Conservation (phyloP, 1,140 invertebrate genomes). For the Camponotus floridanus region DNA sequence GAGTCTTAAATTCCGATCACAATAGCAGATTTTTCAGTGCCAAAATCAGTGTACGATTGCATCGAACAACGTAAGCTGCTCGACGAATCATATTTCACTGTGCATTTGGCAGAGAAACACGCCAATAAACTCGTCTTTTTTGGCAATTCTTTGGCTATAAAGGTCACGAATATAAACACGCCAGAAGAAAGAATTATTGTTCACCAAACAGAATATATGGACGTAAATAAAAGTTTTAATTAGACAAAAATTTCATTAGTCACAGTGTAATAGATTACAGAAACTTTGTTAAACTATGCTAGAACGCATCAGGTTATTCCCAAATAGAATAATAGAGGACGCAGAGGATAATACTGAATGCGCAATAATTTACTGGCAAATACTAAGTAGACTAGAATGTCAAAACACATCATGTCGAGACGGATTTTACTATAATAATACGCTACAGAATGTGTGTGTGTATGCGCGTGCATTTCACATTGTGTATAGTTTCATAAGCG, state of each 20-base stretch:
- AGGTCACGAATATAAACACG: constrained; percentile 18
- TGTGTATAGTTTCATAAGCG: not conserved
- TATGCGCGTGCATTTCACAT: too few relatives aligned
- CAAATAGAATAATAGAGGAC: constrained; percentile 2
- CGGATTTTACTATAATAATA: not conserved
- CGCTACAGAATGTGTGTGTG: not conserved
- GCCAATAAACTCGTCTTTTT: not conserved
- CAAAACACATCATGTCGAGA: constrained; percentile 1
- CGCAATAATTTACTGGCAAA: constrained; percentile 27
- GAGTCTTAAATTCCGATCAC: not conserved
- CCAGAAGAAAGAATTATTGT: constrained; percentile 2
- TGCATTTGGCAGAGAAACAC: constrained; percentile 34
- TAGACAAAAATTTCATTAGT: constrained; percentile 31
- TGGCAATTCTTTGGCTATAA: constrained; percentile 24
- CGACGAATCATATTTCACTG: constrained; percentile 33
- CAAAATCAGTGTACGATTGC: constrained; percentile 15
- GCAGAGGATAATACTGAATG: constrained; percentile 30
- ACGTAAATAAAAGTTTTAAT: constrained; percentile 26
- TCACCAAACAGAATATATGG: not conserved
- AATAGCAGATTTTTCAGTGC: constrained; percentile 9
- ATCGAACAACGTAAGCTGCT: not conserved
- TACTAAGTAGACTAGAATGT: not conserved
- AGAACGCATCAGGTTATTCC: not conserved
- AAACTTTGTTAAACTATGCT: constrained; percentile 9
- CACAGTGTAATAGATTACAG: not conserved